Evolutionary conservation across 2,888 invertebrate genomes (phyloP).

Genomic region (Calameuta pallipes): DNA sequence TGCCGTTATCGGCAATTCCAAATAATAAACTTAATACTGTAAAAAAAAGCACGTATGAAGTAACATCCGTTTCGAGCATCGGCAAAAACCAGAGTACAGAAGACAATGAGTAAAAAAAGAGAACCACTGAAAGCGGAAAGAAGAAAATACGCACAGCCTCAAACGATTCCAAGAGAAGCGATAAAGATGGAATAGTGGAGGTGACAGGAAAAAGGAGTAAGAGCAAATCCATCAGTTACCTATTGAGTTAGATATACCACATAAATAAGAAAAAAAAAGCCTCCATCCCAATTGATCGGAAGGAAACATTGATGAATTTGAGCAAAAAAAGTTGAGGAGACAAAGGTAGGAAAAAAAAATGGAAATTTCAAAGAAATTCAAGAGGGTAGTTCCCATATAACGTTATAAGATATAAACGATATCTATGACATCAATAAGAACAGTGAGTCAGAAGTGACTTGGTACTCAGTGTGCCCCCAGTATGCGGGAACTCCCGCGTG

Average conservation of each 20-base stretch:
- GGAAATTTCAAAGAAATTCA: not conserved
- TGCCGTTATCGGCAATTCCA: not conserved
- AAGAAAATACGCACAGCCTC: not conserved
- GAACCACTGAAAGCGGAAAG: not conserved
- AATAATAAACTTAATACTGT: not conserved
- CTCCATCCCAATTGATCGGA: not conserved
- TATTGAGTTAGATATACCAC: not conserved
- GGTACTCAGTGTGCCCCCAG: conserved; percentile 7
- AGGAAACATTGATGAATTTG: not conserved
- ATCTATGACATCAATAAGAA: not conserved
- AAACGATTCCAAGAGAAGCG: not conserved
- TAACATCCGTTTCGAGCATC: not conserved
- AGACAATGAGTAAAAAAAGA: not conserved
- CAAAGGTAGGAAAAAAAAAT: not conserved
- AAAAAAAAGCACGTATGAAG: not conserved
- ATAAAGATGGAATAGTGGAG: not conserved
- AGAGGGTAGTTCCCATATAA: not conserved
- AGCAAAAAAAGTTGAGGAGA: not conserved
- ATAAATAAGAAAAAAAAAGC: not conserved
- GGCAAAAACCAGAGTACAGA: not conserved
- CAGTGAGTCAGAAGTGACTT: not conserved
- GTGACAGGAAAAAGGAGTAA: not conserved
- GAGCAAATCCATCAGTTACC: not conserved
- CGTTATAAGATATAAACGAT: not conserved
- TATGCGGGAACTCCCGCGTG: conserved; percentile 23